Evolutionary conservation across 2,797 vertebrate genomes (phyloP).

Genomic region (Hydrolagus colliei): DNA sequence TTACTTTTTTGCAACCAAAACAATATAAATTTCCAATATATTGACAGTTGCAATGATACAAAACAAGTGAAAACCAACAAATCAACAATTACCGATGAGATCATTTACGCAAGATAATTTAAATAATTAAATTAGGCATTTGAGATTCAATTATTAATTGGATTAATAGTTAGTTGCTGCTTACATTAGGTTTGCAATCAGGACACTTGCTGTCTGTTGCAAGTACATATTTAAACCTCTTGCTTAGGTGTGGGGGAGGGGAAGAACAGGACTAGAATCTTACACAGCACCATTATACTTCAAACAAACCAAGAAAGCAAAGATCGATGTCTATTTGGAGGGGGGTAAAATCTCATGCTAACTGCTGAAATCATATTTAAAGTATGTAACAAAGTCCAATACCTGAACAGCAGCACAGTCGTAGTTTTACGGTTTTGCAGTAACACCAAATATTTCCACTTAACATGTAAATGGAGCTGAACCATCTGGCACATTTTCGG

Average conservation of each 20-base stretch:
- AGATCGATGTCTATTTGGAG: not conserved
- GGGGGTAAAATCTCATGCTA: not conserved
- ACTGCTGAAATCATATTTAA: not conserved
- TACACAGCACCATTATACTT: not conserved
- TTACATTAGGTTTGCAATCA: not conserved
- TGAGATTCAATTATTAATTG: not conserved
- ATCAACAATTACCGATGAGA: no score
- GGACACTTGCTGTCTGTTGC: not conserved
- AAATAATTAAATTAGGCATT: not conserved
- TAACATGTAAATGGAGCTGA: not conserved
- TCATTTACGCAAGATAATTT: not conserved
- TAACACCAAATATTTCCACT: not conserved
- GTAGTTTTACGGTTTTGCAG: not conserved
- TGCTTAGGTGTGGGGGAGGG: constrained; percentile 19
- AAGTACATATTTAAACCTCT: not conserved
- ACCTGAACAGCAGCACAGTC: not conserved
- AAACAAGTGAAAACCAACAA: not conserved
- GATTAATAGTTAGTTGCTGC: not conserved
- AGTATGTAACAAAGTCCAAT: not conserved
- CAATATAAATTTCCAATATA: not conserved
- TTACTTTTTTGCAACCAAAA: not conserved
- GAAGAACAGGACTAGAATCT: constrained; percentile 9
- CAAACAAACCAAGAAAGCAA: not conserved
- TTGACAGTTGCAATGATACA: not conserved
- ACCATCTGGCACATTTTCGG: not conserved